Percentiles rank a stretch among this genome's conserved stretches.
Conservation (phyloP, 2,888 invertebrate species). For the Sinotaia quadrata region DNA sequence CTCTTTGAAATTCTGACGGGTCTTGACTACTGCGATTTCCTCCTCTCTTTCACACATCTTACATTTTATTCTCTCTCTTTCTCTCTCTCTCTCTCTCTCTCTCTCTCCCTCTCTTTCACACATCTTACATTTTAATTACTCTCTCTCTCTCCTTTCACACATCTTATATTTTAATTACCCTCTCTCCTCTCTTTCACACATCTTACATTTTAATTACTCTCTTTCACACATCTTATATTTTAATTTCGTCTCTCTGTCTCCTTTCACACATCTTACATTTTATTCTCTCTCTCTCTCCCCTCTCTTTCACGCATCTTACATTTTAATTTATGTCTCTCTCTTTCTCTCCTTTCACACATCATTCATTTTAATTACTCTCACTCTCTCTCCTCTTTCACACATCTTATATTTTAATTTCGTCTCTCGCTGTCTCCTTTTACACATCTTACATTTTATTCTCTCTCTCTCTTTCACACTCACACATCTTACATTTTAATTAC, state of each 20-base stretch:
- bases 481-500: background rate
- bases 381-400: conserved; percentile 29
- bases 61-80: too few species aligned
- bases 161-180: background rate
- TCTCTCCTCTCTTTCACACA: background rate
- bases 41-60: too few species aligned
- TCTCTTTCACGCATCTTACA: background rate
- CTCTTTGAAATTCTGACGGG: too few species aligned
- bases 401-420: too few species aligned
- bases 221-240: background rate
- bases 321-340: too few species aligned
- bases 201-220: background rate
- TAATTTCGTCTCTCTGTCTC: background rate
- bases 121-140: too few species aligned
- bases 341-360: background rate
- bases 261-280: background rate
- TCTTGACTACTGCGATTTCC: too few species aligned
- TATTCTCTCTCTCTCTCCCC: conserved; percentile 5
- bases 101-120: background rate
- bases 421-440: too few species aligned
- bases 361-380: conserved; percentile 22
- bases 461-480: background rate
- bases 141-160: too few species aligned
- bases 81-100: background rate
- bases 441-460: too few species aligned